These are phyloP conservation scores for Acinonyx jubatus DNA, from an alignment of 2,113 vertebrate genomes.

Conservation along the genomic window DNA sequence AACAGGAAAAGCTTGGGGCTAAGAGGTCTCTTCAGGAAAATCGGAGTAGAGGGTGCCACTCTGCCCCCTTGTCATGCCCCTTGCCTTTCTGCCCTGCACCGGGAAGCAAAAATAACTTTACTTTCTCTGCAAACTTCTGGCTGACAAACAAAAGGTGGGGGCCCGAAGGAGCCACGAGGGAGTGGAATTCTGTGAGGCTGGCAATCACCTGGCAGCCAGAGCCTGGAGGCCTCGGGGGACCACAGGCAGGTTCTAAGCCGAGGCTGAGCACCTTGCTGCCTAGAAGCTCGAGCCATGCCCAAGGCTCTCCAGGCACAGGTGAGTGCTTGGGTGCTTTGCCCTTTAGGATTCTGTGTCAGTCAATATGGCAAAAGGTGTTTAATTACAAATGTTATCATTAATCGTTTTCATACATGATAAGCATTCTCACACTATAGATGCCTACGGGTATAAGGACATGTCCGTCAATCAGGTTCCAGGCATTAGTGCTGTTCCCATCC, in stretches of 20 bases:
- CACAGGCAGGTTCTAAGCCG: accelerated
- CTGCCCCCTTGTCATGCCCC: neutral
- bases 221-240: neutral
- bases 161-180: neutral
- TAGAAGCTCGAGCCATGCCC: accelerated
- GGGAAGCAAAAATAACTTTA: neutral
- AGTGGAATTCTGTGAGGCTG: no score
- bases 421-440: neutral
- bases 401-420: neutral
- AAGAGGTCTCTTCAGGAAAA: neutral
- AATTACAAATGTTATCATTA: neutral
- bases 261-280: neutral
- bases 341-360: neutral
- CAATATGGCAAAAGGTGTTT: neutral
- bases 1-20: neutral
- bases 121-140: neutral
- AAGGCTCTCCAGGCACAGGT: neutral
- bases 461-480: neutral
- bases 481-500: neutral
- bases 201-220: neutral
- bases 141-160: neutral
- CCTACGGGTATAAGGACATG: neutral
- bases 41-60: neutral
- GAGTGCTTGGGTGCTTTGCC: neutral
- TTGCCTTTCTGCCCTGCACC: neutral